phyloP scores from a whole-genome alignment of 1,140 invertebrate species.

The Cydia pomonella region DNA sequence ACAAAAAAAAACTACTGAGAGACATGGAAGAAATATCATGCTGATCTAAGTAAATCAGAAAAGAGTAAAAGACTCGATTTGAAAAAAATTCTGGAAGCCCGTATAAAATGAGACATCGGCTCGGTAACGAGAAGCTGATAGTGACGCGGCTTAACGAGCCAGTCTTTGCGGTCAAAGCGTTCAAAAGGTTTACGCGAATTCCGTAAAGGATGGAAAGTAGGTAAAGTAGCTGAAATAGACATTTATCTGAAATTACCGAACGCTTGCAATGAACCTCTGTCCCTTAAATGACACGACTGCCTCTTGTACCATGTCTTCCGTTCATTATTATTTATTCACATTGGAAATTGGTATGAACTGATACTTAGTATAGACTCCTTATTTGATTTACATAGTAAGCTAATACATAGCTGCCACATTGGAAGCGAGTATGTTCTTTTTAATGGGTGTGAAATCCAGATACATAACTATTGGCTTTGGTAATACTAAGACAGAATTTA shows the following conservation, averaged over 20 bases:
- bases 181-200: conserved; percentile 1
- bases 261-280: not conserved
- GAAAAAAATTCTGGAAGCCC: not conserved
- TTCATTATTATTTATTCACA: no score
- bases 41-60: not conserved
- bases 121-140: conserved; percentile 12
- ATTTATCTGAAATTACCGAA: not conserved
- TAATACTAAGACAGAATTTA: not conserved
- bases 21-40: not conserved
- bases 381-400: no score
- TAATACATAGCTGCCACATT: no score
- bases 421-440: no score
- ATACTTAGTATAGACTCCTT: no score
- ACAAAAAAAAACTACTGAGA: no score
- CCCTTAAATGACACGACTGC: no score
- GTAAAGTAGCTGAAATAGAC: not conserved
- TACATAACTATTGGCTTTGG: no score
- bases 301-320: no score
- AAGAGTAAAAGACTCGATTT: not conserved
- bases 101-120: conserved; percentile 4
- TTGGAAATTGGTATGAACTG: no score
- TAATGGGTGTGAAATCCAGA: no score
- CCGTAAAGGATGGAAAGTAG: not conserved
- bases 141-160: conserved; percentile 17
- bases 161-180: not conserved